Evolutionary conservation across 2,888 invertebrate species (phyloP).

Genomic region (Timema podura): DNA sequence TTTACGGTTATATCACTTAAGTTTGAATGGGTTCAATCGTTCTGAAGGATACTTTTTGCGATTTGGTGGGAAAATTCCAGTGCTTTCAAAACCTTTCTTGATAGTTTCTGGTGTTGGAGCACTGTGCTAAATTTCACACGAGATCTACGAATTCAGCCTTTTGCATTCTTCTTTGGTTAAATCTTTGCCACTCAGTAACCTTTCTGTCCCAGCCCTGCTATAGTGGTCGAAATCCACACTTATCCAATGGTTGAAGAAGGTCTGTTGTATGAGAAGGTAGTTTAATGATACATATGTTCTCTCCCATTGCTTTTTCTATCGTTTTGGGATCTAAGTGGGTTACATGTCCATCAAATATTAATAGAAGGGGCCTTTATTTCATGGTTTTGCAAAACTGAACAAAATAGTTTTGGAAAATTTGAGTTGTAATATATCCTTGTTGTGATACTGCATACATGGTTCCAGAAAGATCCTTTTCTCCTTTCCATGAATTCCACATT

Average conservation of each 20-base stretch:
- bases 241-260: background rate
- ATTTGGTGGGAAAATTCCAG: background rate
- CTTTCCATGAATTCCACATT: slow-evolving; percentile 6
- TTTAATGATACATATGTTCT: slow-evolving; percentile 4
- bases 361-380: background rate
- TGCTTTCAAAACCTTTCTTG: background rate
- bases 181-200: background rate
- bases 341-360: background rate
- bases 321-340: background rate
- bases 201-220: background rate
- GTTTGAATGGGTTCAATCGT: background rate
- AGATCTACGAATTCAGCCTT: background rate
- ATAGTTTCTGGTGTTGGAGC: slow-evolving; percentile 3
- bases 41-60: background rate
- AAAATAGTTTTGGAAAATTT: slow-evolving; percentile 2
- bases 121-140: background rate
- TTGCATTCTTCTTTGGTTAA: background rate
- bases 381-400: slow-evolving; percentile 3
- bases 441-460: background rate
- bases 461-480: background rate
- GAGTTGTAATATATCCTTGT: background rate
- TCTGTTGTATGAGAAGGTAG: slow-evolving; percentile 3
- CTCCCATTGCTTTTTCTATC: background rate
- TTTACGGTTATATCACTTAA: background rate
- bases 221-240: background rate